A percentile compares a stretch with the other conserved stretches of the same genome.
Evolutionary conservation across 2,888 invertebrate genomes (phyloP).

Genomic region (Andrena haemorrhoa): DNA sequence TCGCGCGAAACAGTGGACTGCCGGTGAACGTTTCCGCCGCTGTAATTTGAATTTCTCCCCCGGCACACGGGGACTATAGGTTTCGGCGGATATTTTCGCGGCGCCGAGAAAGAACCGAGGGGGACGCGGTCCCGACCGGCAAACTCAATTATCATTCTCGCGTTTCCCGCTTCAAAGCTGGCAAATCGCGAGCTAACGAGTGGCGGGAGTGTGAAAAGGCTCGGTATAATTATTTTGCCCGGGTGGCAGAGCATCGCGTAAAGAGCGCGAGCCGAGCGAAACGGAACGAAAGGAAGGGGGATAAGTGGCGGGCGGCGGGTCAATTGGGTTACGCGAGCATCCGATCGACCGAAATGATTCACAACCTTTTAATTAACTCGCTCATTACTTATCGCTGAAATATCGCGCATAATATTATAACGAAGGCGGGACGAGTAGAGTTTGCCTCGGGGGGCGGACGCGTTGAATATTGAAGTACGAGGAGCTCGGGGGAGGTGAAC

Average conservation of each 20-base stretch:
- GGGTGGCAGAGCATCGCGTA: background rate
- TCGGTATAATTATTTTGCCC: conserved; percentile 1
- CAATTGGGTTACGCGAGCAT: background rate
- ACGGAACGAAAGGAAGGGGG: background rate
- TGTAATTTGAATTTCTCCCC: conserved; percentile 28
- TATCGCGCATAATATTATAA: conserved; percentile 46
- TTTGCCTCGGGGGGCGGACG: conserved; percentile 5
- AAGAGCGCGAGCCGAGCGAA: background rate
- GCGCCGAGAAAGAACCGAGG: background rate
- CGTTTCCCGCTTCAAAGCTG: background rate
- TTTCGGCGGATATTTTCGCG: conserved; percentile 18
- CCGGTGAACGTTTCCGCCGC: background rate
- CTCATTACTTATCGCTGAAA: conserved; percentile 38
- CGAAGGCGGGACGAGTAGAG: background rate
- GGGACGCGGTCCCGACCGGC: background rate
- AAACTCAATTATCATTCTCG: background rate
- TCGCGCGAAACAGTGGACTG: background rate
- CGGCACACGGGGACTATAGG: background rate
- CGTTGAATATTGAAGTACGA: conserved; percentile 50
- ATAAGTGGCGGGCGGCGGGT: background rate
- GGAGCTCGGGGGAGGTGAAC: background rate
- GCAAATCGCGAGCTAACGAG: conserved; percentile 10
- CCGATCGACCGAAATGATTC: conserved; percentile 16
- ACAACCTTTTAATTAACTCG: conserved; percentile 51
- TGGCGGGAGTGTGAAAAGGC: background rate